phyloP scores from a whole-genome alignment of 1,140 invertebrate genomes.

The Drosophila parabipectinata region DNA sequence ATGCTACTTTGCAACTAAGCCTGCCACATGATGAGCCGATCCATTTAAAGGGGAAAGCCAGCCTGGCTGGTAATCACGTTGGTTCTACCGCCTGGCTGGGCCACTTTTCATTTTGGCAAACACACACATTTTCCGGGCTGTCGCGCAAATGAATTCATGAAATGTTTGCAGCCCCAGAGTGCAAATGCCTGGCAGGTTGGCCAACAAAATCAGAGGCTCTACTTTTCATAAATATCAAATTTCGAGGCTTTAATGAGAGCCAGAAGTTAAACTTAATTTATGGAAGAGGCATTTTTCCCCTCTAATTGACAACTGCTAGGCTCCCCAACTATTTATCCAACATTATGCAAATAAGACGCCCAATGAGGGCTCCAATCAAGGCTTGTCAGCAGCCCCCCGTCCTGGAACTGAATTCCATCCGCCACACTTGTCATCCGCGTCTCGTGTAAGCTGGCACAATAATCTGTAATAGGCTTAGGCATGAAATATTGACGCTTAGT shows the following conservation, averaged over 20 bases:
- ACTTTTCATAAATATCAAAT: conserved; percentile 40
- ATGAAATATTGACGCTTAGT: conserved; percentile 81
- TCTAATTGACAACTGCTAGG: conserved; percentile 34
- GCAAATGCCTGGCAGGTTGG: conserved; percentile 55
- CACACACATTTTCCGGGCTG: conserved; percentile 66
- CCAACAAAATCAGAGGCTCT: conserved; percentile 24
- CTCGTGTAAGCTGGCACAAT: conserved; percentile 77
- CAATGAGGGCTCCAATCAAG: conserved; percentile 29
- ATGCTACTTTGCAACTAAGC: conserved; percentile 24
- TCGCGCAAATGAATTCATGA: conserved; percentile 75
- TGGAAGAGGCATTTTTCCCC: background rate
- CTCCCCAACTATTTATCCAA: conserved; percentile 45
- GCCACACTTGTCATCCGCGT: conserved; percentile 63
- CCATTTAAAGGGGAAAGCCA: conserved; percentile 33
- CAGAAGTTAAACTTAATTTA: background rate
- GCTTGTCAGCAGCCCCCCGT: conserved; percentile 9
- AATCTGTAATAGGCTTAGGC: conserved; percentile 79
- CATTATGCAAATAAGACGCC: conserved; percentile 66
- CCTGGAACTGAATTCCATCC: background rate
- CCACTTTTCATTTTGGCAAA: conserved; percentile 61
- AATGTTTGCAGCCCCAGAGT: conserved; percentile 63
- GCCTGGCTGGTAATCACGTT: conserved; percentile 44
- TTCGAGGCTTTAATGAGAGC: conserved; percentile 19
- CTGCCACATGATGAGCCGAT: conserved; percentile 17
- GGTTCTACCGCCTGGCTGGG: conserved; percentile 34